A percentile compares a stretch with the other conserved stretches of the same genome.
Evolutionary conservation across 2,113 vertebrate species (phyloP).

Genomic region (Physeter macrocephalus): DNA sequence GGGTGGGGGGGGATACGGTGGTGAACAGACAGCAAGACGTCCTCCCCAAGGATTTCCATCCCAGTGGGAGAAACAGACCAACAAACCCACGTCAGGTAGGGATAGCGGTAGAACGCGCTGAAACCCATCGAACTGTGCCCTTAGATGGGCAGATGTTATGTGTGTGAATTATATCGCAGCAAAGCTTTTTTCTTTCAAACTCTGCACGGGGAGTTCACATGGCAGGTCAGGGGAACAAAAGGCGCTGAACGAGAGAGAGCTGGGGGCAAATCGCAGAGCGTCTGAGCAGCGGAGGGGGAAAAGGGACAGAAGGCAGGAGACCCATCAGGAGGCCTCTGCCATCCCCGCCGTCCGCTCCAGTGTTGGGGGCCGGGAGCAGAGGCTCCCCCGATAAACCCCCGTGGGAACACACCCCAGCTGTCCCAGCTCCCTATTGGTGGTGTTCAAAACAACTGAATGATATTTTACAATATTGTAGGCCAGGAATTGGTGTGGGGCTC

Average conservation of each 20-base stretch:
- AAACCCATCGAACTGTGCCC: background rate
- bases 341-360: too few relatives aligned
- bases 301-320: background rate
- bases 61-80: background rate
- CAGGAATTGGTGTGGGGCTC: background rate
- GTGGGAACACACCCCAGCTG: background rate
- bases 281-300: background rate
- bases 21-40: too few relatives aligned
- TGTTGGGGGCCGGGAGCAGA: background rate
- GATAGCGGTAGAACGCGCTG: rapidly evolving
- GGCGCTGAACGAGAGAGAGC: background rate
- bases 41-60: background rate
- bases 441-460: background rate
- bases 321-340: background rate
- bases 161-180: background rate
- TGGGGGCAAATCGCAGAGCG: background rate
- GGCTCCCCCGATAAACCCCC: background rate
- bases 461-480: background rate
- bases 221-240: background rate
- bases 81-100: background rate
- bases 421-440: too few relatives aligned
- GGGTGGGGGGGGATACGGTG: background rate
- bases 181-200: background rate
- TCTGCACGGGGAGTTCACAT: too few relatives aligned
- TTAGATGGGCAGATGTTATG: background rate